Evolutionary conservation across 2,797 vertebrate species (phyloP), one percentile per base, ranked within the genome.

Genomic region (Chromis chromis): DNA sequence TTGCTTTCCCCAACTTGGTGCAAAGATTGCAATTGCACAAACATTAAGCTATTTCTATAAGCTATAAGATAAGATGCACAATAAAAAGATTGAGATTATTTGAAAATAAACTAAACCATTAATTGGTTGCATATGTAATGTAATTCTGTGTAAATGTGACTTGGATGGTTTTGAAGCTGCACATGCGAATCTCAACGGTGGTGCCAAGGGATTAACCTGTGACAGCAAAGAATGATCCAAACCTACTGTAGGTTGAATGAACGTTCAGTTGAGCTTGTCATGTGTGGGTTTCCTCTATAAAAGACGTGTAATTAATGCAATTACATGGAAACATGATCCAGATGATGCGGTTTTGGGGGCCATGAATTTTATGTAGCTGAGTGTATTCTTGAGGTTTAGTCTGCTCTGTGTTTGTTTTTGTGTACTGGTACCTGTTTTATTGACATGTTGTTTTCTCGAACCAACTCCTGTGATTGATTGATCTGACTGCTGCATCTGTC

Each of bases 401-500:
- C 17, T 56, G 42, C 27, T 63, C 55, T 60, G 19, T 17, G n/a
- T 40, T 76, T 54, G 24, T 78, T 65, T 53, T 48, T 57, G 24
- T 12, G 58, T 40, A 21, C 25, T 28, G 1, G 53, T 63, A 5
- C 1, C 0, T 58, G 76, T 25, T 76, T 77, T 53, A 59, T 59
- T 73, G 59, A 25, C 22, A 21, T 44, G 56, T 63, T 59, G 65
- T 66, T 75, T 76, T 68, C 55, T 82, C 65, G 56, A 61, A 79
- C 50, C 46, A 56, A 55, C 71, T 83, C 69, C 49, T 61, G 48
- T 74, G 72, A 85, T 61, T 80, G 79, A 84, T 62, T 71, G 76
- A 82, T 78, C 63, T 48, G 77, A 76, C 57, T 55, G 56, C 49
- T 54, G 21, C 44, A 16, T 68, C 33, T 65, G 78, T 76, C 60